These are phyloP conservation scores for Platichthys flesus DNA, from an alignment of 2,113 vertebrate species.

Conservation along the genomic window DNA sequence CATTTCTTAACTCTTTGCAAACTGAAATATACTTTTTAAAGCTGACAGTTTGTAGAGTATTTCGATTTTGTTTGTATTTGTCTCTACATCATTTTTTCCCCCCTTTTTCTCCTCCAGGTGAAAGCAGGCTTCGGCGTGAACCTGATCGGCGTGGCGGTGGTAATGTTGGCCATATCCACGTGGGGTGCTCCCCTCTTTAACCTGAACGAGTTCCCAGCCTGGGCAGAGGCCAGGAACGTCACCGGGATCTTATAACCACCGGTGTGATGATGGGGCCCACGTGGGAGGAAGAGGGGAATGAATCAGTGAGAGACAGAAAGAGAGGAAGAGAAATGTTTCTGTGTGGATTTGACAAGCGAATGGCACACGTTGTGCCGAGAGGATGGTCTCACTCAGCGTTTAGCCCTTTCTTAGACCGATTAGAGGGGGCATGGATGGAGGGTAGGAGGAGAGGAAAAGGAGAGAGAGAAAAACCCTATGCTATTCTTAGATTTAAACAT, in stretches of 20 bases:
- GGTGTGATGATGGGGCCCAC: slow-evolving; percentile 18
- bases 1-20: slow-evolving; percentile 23
- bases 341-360: slow-evolving; percentile 8
- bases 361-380: neutral
- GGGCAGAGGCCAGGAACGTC: slow-evolving; percentile 87
- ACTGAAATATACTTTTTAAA: neutral
- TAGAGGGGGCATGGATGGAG: neutral
- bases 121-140: slow-evolving; percentile 98
- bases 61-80: neutral
- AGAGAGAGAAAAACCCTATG: slow-evolving; percentile 1
- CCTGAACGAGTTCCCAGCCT: slow-evolving; percentile 89
- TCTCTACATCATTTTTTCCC: neutral
- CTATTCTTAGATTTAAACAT: slow-evolving; percentile 20
- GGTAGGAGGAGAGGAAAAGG: slow-evolving; percentile 6
- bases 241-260: slow-evolving; percentile 82
- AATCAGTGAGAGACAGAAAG: slow-evolving; percentile 22
- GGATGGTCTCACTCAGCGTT: slow-evolving; percentile 20
- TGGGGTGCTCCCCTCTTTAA: slow-evolving; percentile 96
- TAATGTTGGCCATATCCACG: slow-evolving; percentile 95
- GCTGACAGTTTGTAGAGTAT: neutral
- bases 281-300: neutral
- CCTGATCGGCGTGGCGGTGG: slow-evolving; percentile 92
- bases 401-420: slow-evolving; percentile 3
- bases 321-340: neutral
- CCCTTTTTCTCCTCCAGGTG: slow-evolving; percentile 80